phyloP scores from a whole-genome alignment of 2,113 vertebrate species.

The Theropithecus gelada region DNA sequence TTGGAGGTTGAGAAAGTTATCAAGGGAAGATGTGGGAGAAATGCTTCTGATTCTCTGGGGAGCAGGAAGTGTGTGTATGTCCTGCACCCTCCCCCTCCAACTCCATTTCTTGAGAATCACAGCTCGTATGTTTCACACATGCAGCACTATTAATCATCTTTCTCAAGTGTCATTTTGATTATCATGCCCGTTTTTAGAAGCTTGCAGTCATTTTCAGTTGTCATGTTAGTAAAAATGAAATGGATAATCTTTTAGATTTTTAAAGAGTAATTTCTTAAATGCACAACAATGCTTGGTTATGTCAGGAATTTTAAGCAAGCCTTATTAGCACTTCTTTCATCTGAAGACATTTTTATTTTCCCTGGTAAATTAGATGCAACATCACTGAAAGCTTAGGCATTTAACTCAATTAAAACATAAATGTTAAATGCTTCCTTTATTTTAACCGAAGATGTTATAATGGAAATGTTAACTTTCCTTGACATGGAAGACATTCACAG shows the following conservation, averaged over 20 bases:
- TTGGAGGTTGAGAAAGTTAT: not conserved
- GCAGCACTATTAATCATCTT: not conserved
- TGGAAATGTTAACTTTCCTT: constrained; percentile 36
- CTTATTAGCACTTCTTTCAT: constrained; percentile 47
- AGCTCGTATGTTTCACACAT: not conserved
- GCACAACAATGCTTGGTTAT: constrained; percentile 8
- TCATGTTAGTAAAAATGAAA: constrained; percentile 28
- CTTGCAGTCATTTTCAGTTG: not conserved
- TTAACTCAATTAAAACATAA: constrained; percentile 61
- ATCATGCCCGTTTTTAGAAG: not conserved
- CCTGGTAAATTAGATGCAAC: not conserved
- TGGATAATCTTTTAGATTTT: constrained; percentile 1
- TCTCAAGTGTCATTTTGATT: not conserved
- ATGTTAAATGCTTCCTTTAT: constrained; percentile 37
- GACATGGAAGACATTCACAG: constrained; percentile 46
- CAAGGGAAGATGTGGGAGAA: not conserved
- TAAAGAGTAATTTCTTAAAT: constrained; percentile 55
- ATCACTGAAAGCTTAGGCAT: constrained; percentile 8
- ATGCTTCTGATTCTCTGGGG: not conserved
- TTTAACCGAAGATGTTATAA: constrained; percentile 8
- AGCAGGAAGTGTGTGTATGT: not conserved
- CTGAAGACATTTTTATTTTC: constrained; percentile 49
- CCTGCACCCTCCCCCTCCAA: not conserved
- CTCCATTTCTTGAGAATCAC: not conserved
- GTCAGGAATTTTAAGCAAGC: constrained; percentile 22